Percentiles rank a stretch among this genome's conserved stretches.
These are phyloP conservation scores for Habrosyne pyritoides DNA, from an alignment of 2,888 invertebrate species.

Conservation along the genomic window DNA sequence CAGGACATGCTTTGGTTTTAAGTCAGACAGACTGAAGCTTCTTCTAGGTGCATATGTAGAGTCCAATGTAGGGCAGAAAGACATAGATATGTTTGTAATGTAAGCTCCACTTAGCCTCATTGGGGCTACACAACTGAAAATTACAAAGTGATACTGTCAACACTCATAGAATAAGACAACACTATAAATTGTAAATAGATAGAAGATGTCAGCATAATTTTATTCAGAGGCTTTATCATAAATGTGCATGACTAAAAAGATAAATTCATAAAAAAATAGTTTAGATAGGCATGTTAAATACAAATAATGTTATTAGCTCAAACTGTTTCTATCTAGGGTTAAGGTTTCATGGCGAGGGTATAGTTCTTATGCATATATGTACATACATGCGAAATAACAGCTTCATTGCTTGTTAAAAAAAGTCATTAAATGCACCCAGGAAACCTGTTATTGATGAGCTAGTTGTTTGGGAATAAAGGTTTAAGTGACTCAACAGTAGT, in stretches of 20 bases:
- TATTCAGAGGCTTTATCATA: not conserved
- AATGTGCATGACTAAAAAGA: too few species aligned
- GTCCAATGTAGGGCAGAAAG: constrained; percentile 70
- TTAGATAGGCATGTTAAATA: too few species aligned
- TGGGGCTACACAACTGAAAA: constrained; percentile 76
- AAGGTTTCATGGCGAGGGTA: too few species aligned
- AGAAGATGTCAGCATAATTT: not conserved
- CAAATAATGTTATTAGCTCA: not conserved
- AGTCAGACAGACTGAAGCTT: constrained; percentile 53
- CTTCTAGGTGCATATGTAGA: constrained; percentile 54
- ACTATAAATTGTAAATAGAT: not conserved
- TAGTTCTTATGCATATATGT: too few species aligned
- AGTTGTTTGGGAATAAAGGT: not conserved
- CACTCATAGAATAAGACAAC: constrained; percentile 14
- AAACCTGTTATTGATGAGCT: not conserved
- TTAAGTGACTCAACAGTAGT: too few species aligned
- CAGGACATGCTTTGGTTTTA: constrained; percentile 71
- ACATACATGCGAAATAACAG: too few species aligned
- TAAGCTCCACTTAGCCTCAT: constrained; percentile 67
- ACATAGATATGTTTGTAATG: constrained; percentile 68
- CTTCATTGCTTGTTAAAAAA: not conserved
- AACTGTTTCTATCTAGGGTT: not conserved
- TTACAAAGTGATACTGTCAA: constrained; percentile 17
- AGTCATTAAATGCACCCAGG: not conserved
- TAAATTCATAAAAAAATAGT: too few species aligned